Evolutionary conservation across 2,113 vertebrate species (phyloP), one percentile per base, ranked within the genome.

Genomic region (Dunckerocampus dactyliophorus): DNA sequence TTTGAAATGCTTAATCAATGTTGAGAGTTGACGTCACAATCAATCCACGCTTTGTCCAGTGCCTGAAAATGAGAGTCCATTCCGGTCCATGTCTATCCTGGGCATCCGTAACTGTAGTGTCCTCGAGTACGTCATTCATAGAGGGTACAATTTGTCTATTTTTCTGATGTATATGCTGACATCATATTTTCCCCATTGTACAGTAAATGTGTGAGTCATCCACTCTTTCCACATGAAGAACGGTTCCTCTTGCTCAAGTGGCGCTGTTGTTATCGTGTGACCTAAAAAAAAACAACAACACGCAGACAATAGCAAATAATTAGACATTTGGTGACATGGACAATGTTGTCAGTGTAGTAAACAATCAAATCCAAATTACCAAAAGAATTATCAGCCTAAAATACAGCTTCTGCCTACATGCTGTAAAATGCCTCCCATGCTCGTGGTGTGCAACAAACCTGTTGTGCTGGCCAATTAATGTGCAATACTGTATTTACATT

Each of bases 251-350:
- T 72, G 62, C 72, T 66, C 77, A 54, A 4, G 47, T 13, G 43
- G 63, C 82, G 76, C 74, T 86, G 90, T 88, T 77, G 95, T 93
- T 97, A 97, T 93, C 94, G 93, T n/a, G 94, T 98, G 58, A 97
- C 96, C 95, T 98, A 58, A 82, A 80, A 57, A 13, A 24, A 16
- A 47, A 16, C 11, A n/a, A 87, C 28, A 68, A 68, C 22, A 65
- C 0, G 66, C 19, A 59, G 54, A 72, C 56, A 52, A 59, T n/a
- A 12, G 22, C 19, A 12, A 20, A 49, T 19, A 20, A 59, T 59
- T 56, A 8, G 8, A 24, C 54, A 15, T 6, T n/a, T 8, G 34
- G 34, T 31, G 24, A 3, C 6, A 34, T 39, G 53, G 1, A 39
- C 11, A 12, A n/a, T n/a, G n/a, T n/a, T 28, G 24, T 28, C 24